phyloP scores from a whole-genome alignment of 2,797 vertebrate species.

The Petrocephalus schoutedeni region DNA sequence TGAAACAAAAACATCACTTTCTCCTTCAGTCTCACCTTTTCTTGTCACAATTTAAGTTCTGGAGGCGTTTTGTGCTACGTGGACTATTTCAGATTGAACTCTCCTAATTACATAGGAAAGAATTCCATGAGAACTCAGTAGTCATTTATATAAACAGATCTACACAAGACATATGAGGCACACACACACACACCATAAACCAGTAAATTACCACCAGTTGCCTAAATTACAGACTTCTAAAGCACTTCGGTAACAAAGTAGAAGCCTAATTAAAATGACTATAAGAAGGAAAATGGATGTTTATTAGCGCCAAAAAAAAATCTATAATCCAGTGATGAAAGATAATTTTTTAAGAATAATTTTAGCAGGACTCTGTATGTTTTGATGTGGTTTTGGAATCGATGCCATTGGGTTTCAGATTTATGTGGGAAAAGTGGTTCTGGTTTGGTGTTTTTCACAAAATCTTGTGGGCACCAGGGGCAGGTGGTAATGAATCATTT shows the following conservation, averaged over 20 bases:
- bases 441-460: constrained; percentile 30
- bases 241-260: background rate
- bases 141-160: background rate
- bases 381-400: constrained; percentile 50
- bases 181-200: background rate
- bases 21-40: background rate
- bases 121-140: background rate
- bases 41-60: background rate
- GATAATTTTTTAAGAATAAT: background rate
- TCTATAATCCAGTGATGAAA: background rate
- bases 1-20: background rate
- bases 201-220: constrained; percentile 20
- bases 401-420: constrained; percentile 43
- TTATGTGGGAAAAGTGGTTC: constrained; percentile 35
- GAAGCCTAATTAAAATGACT: constrained; percentile 14
- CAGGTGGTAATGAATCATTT: constrained; percentile 16
- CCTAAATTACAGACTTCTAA: constrained; percentile 26
- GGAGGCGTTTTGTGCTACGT: background rate
- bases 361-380: constrained; percentile 31
- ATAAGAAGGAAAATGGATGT: constrained; percentile 11
- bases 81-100: background rate
- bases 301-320: constrained; percentile 9
- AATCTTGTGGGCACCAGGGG: constrained; percentile 26
- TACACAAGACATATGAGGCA: background rate
- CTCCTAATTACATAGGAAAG: constrained; percentile 17